These are phyloP conservation scores for Chelonus insularis DNA, from an alignment of 1,140 invertebrate genomes.

Conservation along the genomic window DNA sequence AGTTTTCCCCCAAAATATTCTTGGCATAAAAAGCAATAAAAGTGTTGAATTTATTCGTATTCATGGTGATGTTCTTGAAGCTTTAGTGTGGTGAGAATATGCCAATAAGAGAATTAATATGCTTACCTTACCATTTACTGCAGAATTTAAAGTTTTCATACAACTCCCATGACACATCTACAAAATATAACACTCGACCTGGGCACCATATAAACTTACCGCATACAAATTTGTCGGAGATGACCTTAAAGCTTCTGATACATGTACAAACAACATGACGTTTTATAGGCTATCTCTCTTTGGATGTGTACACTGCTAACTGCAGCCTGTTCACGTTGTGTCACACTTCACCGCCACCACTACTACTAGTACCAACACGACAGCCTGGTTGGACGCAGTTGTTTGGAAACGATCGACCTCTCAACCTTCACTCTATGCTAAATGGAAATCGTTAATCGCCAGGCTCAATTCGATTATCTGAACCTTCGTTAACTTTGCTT, in stretches of 20 bases:
- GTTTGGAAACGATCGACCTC: not conserved
- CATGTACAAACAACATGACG: constrained; percentile 23
- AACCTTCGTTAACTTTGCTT: not conserved
- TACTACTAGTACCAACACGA: not conserved
- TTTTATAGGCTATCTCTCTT: constrained; percentile 21
- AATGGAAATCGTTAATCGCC: constrained; percentile 19
- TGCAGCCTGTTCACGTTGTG: not conserved
- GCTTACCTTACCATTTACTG: not conserved
- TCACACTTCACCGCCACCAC: not conserved
- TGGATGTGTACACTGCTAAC: not conserved
- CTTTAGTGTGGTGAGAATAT: too few species aligned
- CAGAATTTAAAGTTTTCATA: constrained; percentile 17
- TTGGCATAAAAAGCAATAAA: too few species aligned
- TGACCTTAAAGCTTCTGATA: constrained; percentile 38
- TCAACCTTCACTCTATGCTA: not conserved
- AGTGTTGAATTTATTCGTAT: too few species aligned
- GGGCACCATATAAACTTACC: constrained; percentile 43
- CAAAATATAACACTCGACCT: constrained; percentile 30
- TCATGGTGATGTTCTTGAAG: too few species aligned
- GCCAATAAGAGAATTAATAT: constrained; percentile 17
- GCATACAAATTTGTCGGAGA: constrained; percentile 44
- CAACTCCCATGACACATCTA: constrained; percentile 18
- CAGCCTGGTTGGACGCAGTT: constrained; percentile 9
- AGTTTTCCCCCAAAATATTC: too few species aligned
- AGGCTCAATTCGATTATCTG: constrained; percentile 12